These are phyloP conservation scores for Bothrops jararaca DNA, from an alignment of 2,113 vertebrate genomes.

Conservation along the genomic window DNA sequence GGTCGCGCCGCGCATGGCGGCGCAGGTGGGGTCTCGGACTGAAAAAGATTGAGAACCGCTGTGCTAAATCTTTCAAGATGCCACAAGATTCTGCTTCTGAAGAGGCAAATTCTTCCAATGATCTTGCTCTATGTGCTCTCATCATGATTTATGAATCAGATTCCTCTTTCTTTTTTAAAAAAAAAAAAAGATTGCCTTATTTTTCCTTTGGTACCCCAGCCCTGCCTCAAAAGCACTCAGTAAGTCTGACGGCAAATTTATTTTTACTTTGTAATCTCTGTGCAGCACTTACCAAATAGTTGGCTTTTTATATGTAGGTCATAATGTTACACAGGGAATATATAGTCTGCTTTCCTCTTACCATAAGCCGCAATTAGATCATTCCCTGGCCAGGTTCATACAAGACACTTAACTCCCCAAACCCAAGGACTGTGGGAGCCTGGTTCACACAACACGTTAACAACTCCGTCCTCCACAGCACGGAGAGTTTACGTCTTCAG, in stretches of 20 bases:
- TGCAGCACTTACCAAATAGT: neutral
- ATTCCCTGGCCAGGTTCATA: neutral
- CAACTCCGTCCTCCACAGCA: neutral
- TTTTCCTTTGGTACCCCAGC: neutral
- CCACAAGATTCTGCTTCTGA: neutral
- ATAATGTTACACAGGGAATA: neutral
- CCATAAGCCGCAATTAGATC: neutral
- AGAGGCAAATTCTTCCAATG: neutral
- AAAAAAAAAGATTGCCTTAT: neutral
- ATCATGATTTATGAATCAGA: neutral
- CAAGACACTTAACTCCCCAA: neutral
- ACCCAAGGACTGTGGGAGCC: no score
- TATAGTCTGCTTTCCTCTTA: neutral
- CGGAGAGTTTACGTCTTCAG: neutral
- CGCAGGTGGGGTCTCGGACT: no score
- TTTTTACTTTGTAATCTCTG: neutral
- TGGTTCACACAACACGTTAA: neutral
- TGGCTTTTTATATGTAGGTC: neutral
- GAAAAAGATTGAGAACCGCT: no score
- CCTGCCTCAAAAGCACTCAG: neutral
- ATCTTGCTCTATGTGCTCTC: neutral
- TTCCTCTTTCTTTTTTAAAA: neutral
- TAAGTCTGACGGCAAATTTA: neutral
- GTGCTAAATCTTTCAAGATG: neutral
- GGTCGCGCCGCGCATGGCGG: no score